A percentile compares a stretch with the other conserved stretches of the same genome.
Evolutionary conservation across 2,797 vertebrate genomes (phyloP).

Genomic region (Decapterus maruadsi): DNA sequence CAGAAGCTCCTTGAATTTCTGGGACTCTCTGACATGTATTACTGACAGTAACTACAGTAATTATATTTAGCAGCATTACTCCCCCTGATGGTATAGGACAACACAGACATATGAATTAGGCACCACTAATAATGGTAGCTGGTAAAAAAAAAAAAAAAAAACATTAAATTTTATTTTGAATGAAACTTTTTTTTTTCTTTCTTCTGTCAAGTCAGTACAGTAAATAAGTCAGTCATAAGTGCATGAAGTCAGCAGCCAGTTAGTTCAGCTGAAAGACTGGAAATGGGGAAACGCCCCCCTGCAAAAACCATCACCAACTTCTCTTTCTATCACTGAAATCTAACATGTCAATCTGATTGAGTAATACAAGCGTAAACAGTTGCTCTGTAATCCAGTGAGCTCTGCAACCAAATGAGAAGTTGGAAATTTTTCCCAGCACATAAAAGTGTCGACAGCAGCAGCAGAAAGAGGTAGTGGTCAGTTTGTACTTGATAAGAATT

Average conservation of each 20-base stretch:
- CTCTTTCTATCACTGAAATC: background rate
- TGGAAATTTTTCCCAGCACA: background rate
- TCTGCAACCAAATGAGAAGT: background rate
- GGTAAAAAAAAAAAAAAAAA: too few species aligned
- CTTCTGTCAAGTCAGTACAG: background rate
- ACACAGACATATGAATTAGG: background rate
- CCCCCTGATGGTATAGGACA: background rate
- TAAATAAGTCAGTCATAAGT: background rate
- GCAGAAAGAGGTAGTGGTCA: background rate
- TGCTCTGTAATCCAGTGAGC: background rate
- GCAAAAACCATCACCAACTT: background rate
- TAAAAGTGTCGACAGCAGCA: background rate
- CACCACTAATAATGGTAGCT: background rate
- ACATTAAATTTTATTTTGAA: background rate
- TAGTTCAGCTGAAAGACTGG: background rate
- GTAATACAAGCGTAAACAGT: background rate
- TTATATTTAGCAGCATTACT: background rate
- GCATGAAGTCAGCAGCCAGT: background rate
- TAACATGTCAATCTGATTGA: background rate
- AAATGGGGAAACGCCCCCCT: background rate
- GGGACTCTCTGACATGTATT: background rate
- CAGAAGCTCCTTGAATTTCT: conserved; percentile 28
- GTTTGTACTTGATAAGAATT: background rate
- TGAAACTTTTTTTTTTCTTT: background rate
- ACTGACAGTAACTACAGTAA: background rate